Percentiles rank a stretch among this genome's conserved stretches.
phyloP scores from a whole-genome alignment of 2,797 vertebrate species.

The Fratercula arctica region DNA sequence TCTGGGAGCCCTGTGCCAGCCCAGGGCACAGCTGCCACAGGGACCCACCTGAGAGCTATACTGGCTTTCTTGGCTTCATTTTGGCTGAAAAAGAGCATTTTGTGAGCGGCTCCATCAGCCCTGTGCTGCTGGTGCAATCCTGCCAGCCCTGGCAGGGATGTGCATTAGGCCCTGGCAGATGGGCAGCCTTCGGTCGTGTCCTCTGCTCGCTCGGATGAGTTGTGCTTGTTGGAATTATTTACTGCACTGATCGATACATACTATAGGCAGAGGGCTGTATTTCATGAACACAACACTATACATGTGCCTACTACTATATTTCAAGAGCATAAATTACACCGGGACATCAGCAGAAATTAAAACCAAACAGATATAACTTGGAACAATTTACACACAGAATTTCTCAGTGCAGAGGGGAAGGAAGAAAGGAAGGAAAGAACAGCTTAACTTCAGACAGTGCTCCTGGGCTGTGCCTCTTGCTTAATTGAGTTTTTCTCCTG shows the following conservation, averaged over 20 bases:
- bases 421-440: not conserved
- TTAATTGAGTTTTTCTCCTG: not conserved
- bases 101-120: not conserved
- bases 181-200: not conserved
- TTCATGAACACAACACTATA: not conserved
- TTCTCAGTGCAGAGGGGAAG: not conserved
- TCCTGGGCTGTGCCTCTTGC: not conserved
- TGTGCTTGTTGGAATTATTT: constrained; percentile 24
- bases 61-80: not conserved
- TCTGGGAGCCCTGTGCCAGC: not conserved
- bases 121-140: not conserved
- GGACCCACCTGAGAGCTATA: not conserved
- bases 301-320: not conserved
- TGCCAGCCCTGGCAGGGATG: not conserved
- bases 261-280: not conserved
- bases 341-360: constrained; percentile 30
- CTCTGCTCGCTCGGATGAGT: not conserved
- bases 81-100: not conserved
- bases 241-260: not conserved
- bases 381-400: not conserved
- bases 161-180: not conserved
- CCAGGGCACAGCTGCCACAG: not conserved
- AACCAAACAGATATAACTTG: not conserved
- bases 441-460: not conserved
- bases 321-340: constrained; percentile 18